Percentiles rank a stretch among this genome's conserved stretches.
These are phyloP conservation scores for Tipula vernalis DNA, from an alignment of 2,888 invertebrate species.

Conservation along the genomic window DNA sequence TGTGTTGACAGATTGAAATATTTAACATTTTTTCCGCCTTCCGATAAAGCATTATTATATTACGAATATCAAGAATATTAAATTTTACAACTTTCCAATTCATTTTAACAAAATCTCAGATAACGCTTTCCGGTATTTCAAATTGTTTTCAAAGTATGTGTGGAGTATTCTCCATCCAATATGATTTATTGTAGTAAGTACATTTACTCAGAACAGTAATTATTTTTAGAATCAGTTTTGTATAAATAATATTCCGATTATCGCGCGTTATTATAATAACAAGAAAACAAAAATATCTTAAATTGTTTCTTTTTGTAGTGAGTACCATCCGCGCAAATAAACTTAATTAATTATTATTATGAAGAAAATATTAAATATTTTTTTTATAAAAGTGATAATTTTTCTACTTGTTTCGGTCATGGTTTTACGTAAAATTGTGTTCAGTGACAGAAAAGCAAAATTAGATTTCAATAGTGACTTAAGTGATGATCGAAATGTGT, in stretches of 20 bases:
- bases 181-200: not conserved
- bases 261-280: not conserved
- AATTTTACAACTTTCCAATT: not conserved
- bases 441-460: not conserved
- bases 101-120: not conserved
- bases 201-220: not conserved
- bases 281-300: not conserved
- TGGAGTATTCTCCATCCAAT: not conserved
- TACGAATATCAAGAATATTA: not conserved
- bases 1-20: not conserved
- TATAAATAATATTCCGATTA: not conserved
- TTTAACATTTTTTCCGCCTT: not conserved
- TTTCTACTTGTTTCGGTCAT: not conserved
- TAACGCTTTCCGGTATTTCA: not conserved
- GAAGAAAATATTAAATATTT: not conserved
- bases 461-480: not conserved
- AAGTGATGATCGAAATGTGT: not conserved
- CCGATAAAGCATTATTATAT: too few relatives aligned
- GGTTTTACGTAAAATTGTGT: not conserved
- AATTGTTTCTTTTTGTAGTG: not conserved
- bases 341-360: not conserved
- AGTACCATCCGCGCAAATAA: not conserved
- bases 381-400: not conserved
- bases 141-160: not conserved
- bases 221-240: not conserved